Evolutionary conservation across 2,888 invertebrate genomes (phyloP).

Genomic region (Papilio protenor): DNA sequence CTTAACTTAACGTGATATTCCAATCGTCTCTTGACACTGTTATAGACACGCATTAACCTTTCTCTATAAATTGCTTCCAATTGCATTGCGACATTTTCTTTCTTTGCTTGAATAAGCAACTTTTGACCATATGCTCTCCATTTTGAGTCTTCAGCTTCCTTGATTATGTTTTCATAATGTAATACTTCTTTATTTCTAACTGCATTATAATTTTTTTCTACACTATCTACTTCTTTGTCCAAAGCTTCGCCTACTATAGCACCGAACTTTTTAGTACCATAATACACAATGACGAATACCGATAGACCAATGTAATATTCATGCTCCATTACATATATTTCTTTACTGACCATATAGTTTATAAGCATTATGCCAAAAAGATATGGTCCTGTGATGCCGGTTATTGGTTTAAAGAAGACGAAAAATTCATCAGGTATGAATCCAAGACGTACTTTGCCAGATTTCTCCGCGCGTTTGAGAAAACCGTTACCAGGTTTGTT

Average conservation of each 20-base stretch:
- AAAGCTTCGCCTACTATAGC: conserved; percentile 83
- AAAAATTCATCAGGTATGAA: conserved; percentile 86
- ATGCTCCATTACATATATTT: conserved; percentile 96
- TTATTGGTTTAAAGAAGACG: conserved; percentile 94
- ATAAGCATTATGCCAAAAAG: conserved; percentile 89
- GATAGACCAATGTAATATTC: conserved; percentile 93
- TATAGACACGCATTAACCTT: conserved; percentile 81
- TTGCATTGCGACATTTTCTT: conserved; percentile 96
- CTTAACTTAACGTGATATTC: conserved; percentile 95
- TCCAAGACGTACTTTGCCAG: conserved; percentile 83
- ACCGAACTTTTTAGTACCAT: conserved; percentile 88
- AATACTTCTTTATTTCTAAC: conserved; percentile 80
- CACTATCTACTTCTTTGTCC: conserved; percentile 88
- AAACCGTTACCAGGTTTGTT: not conserved
- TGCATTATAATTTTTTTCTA: conserved; percentile 79
- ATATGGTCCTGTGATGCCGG: conserved; percentile 95
- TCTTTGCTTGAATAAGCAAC: conserved; percentile 91
- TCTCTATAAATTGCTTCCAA: conserved; percentile 95
- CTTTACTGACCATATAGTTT: conserved; percentile 95
- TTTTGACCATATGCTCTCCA: conserved; percentile 90
- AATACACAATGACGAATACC: conserved; percentile 84
- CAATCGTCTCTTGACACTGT: conserved; percentile 88
- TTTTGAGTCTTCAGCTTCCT: conserved; percentile 87
- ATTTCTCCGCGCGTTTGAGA: conserved; percentile 55
- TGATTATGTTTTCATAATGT: conserved; percentile 79